Conservation (phyloP, 2,888 invertebrate species). For the Molorchus minor region DNA sequence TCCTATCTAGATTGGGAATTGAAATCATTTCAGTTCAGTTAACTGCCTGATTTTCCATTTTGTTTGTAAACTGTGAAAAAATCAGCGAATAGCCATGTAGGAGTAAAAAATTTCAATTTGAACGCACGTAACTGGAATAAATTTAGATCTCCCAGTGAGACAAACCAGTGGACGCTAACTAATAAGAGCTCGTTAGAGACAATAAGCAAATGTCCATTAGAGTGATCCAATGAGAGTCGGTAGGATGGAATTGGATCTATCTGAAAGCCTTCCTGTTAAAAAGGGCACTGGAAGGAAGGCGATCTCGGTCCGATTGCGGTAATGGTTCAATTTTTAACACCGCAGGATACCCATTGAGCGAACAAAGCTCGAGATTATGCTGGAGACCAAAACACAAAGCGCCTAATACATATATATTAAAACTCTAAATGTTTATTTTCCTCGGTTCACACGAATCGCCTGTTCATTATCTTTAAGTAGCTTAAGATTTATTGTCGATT, state of each 20-base stretch:
- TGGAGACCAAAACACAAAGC: slow-evolving; percentile 58
- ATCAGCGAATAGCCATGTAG: too few relatives aligned
- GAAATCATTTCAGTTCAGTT: too few relatives aligned
- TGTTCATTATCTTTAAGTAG: too few relatives aligned
- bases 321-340: slow-evolving; percentile 65
- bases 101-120: too few relatives aligned
- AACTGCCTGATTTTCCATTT: too few relatives aligned
- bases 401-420: slow-evolving; percentile 63
- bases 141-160: slow-evolving; percentile 39
- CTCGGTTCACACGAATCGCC: slow-evolving; percentile 54
- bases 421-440: slow-evolving; percentile 61
- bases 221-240: slow-evolving; percentile 37
- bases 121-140: slow-evolving; percentile 37
- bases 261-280: slow-evolving; percentile 12
- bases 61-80: too few relatives aligned
- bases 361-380: slow-evolving; percentile 61
- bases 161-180: slow-evolving; percentile 34
- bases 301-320: slow-evolving; percentile 59
- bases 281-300: slow-evolving; percentile 26
- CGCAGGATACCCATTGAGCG: slow-evolving; percentile 62
- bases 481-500: too few relatives aligned
- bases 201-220: slow-evolving; percentile 40
- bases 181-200: slow-evolving; percentile 38
- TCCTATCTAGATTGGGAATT: too few relatives aligned
- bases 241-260: slow-evolving; percentile 24